phyloP scores from a whole-genome alignment of 2,113 vertebrate species.

The Spea bombifrons region DNA sequence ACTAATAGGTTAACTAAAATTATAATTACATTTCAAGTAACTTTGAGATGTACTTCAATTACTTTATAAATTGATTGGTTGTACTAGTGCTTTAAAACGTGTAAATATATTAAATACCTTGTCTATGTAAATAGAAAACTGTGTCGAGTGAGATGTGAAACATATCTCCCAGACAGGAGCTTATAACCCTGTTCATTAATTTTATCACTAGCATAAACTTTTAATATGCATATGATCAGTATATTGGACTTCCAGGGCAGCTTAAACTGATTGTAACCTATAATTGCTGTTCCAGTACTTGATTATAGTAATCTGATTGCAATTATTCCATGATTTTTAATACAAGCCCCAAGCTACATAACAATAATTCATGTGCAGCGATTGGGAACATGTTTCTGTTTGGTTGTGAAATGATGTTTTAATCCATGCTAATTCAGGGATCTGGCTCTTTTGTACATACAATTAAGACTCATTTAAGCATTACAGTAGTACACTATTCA shows the following conservation, averaged over 20 bases:
- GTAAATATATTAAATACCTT: conserved; percentile 54
- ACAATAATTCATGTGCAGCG: conserved; percentile 98
- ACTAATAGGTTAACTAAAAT: conserved; percentile 37
- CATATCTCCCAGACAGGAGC: conserved; percentile 73
- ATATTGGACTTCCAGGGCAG: conserved; percentile 90
- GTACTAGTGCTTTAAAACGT: conserved; percentile 39
- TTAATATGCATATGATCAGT: conserved; percentile 91
- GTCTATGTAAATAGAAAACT: conserved; percentile 52
- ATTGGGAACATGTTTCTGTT: conserved; percentile 96
- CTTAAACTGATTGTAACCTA: conserved; percentile 96
- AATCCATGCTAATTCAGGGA: conserved; percentile 79
- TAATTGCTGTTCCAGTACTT: conserved; percentile 98
- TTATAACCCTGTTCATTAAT: conserved; percentile 95
- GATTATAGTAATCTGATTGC: conserved; percentile 99
- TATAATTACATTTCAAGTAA: conserved; percentile 40
- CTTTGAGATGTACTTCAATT: conserved; percentile 29
- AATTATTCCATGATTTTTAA: conserved; percentile 99
- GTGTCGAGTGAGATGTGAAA: conserved; percentile 56
- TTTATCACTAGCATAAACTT: conserved; percentile 99
- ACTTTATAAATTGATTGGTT: conserved; percentile 44
- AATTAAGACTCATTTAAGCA: conserved; percentile 85
- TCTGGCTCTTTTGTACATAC: conserved; percentile 67
- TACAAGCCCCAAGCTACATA: conserved; percentile 97
- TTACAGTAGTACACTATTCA: conserved; percentile 76
- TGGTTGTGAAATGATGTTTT: conserved; percentile 91